These are phyloP conservation scores for Eulithis prunata DNA, from an alignment of 2,888 invertebrate species.

Conservation along the genomic window DNA sequence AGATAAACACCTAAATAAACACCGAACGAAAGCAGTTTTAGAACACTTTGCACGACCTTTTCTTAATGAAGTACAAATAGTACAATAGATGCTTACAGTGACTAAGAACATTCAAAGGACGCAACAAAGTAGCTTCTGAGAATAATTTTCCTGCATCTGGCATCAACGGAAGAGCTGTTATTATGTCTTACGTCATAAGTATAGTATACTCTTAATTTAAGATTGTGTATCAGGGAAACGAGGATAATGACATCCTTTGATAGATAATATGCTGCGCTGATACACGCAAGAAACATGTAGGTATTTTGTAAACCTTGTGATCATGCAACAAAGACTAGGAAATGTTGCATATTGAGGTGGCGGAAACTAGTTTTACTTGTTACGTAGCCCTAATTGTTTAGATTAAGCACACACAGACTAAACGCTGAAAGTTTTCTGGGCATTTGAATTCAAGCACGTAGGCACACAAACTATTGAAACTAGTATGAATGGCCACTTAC, in stretches of 20 bases:
- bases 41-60: conserved; percentile 19
- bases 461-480: conserved; percentile 3
- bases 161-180: conserved; percentile 14
- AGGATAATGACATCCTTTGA: conserved; percentile 38
- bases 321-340: conserved; percentile 14
- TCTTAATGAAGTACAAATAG: conserved; percentile 7
- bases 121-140: conserved; percentile 14
- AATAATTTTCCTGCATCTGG: conserved; percentile 12
- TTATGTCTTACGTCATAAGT: conserved; percentile 2
- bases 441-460: conserved; percentile 11
- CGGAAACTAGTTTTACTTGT: conserved; percentile 29
- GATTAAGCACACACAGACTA: conserved; percentile 9
- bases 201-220: conserved; percentile 36
- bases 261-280: conserved; percentile 18
- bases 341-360: conserved; percentile 29
- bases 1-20: conserved; percentile 39
- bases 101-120: conserved; percentile 11
- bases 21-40: conserved; percentile 24
- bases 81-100: conserved; percentile 13
- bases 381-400: conserved; percentile 22
- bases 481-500: background rate
- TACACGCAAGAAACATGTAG: background rate
- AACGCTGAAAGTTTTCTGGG: conserved; percentile 11
- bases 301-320: conserved; percentile 17
- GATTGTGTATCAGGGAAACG: conserved; percentile 38